Conservation (phyloP, 2,888 invertebrate species). For the Drosophila vallismaia region DNA sequence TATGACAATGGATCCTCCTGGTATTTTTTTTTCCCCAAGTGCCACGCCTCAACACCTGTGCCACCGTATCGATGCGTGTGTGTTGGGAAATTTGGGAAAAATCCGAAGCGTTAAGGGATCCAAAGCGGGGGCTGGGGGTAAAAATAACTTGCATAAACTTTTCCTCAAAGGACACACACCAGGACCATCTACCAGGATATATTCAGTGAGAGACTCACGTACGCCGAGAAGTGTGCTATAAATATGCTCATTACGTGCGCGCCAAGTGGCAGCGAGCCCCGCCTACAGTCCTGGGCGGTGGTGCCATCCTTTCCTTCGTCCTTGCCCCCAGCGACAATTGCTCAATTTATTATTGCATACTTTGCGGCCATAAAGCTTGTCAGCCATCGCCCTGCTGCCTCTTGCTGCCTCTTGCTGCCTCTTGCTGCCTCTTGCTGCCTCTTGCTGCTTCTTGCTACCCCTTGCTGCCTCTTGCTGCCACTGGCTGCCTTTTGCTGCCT, state of each 20-base stretch:
- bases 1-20: slow-evolving; percentile 24
- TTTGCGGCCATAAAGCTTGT: slow-evolving; percentile 66
- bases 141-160: slow-evolving; percentile 75
- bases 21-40: slow-evolving; percentile 4
- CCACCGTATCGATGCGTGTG: slow-evolving; percentile 39
- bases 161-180: slow-evolving; percentile 65
- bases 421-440: too few relatives aligned
- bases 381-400: slow-evolving; percentile 26
- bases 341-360: slow-evolving; percentile 77
- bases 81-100: slow-evolving; percentile 33
- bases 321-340: slow-evolving; percentile 60
- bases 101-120: background rate
- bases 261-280: slow-evolving; percentile 50
- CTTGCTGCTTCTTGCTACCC: too few relatives aligned
- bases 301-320: background rate
- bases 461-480: slow-evolving; percentile 16
- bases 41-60: slow-evolving; percentile 67
- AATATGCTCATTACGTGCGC: slow-evolving; percentile 76
- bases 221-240: slow-evolving; percentile 70
- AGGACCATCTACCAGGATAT: slow-evolving; percentile 8
- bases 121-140: slow-evolving; percentile 25
- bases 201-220: slow-evolving; percentile 29
- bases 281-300: too few relatives aligned
- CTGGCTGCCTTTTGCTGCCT: too few relatives aligned
- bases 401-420: too few relatives aligned